These are phyloP conservation scores for Caradrina clavipalpis DNA, from an alignment of 2,888 invertebrate species.

Conservation along the genomic window DNA sequence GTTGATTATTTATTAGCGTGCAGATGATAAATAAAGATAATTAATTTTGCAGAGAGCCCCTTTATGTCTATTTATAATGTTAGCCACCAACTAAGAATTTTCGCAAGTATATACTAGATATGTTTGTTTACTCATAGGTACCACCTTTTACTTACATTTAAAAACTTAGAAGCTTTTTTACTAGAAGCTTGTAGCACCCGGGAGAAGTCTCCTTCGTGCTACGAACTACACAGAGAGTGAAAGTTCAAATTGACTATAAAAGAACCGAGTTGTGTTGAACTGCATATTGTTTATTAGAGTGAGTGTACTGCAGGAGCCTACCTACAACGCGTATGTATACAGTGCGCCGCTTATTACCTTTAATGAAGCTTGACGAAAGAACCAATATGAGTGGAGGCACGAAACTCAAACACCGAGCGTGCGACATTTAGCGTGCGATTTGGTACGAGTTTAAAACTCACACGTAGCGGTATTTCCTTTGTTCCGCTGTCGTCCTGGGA, in stretches of 20 bases:
- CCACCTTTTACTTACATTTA: neutral
- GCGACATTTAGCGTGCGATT: conserved; percentile 61
- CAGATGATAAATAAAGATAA: conserved; percentile 39
- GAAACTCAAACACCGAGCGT: conserved; percentile 69
- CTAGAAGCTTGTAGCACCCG: neutral
- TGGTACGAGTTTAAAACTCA: conserved; percentile 65
- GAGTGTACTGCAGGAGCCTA: conserved; percentile 9
- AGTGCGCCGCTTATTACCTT: conserved; percentile 65
- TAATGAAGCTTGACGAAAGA: conserved; percentile 81
- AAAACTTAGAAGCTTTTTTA: neutral
- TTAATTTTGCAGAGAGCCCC: conserved; percentile 32
- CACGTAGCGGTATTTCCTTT: conserved; percentile 75
- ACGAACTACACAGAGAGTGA: conserved; percentile 19
- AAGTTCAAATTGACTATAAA: conserved; percentile 26
- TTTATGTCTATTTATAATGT: conserved; percentile 37
- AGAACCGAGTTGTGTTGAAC: conserved; percentile 7
- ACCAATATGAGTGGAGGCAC: conserved; percentile 76
- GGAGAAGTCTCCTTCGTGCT: neutral
- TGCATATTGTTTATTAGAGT: conserved; percentile 11
- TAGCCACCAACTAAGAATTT: conserved; percentile 26
- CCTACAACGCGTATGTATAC: conserved; percentile 41
- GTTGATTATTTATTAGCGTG: conserved; percentile 51
- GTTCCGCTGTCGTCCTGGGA: conserved; percentile 73
- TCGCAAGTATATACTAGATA: neutral
- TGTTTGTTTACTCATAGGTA: neutral